Evolutionary conservation across 35 echinoderm and acorn worm genomes (phyloP).

Genomic region (Strongylocentrotus purpuratus): DNA sequence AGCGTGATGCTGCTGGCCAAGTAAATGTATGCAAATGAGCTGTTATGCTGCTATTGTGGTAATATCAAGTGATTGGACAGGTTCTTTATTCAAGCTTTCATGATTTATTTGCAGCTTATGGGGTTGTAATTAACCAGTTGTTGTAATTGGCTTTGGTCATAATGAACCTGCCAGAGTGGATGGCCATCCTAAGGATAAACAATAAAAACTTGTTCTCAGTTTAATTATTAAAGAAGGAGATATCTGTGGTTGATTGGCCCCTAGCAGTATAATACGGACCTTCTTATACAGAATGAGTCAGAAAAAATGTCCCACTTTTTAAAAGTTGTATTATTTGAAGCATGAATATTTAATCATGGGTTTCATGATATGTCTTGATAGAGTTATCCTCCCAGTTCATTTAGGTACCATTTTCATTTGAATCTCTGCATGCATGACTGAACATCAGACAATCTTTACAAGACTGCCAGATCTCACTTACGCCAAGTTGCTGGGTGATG

Average conservation of each 20-base stretch:
- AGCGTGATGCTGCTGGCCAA: neutral
- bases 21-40: neutral
- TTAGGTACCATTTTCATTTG: no score
- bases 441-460: no score
- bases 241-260: neutral
- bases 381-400: no score
- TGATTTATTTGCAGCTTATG: neutral
- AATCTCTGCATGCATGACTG: no score
- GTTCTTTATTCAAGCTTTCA: neutral
- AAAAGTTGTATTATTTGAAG: neutral
- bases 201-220: neutral
- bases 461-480: no score
- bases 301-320: neutral
- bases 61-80: neutral
- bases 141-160: neutral
- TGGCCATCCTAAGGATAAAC: neutral
- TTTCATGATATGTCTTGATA: no score
- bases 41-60: neutral
- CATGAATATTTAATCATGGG: neutral
- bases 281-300: no score
- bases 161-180: neutral
- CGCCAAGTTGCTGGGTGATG: no score
- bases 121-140: neutral
- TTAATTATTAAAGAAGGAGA: neutral
- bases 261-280: neutral